These are phyloP conservation scores for Epirrhoe tristata DNA, from an alignment of 2,888 invertebrate species.

Conservation along the genomic window DNA sequence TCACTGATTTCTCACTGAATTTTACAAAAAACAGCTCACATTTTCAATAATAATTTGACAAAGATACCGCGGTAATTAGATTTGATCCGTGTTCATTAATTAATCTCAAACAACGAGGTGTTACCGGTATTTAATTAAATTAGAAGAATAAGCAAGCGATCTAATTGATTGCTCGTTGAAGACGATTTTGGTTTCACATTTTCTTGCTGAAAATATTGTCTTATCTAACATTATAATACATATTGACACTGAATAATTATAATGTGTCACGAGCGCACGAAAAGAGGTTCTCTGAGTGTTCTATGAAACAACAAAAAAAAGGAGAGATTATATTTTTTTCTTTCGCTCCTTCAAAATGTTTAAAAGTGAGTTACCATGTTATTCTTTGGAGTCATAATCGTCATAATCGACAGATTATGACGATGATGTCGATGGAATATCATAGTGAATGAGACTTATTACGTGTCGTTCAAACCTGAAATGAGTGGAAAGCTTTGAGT, in stretches of 20 bases:
- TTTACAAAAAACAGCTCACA: conserved; percentile 14
- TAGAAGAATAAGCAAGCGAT: conserved; percentile 12
- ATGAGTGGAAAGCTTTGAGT: background rate
- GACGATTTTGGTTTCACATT: background rate
- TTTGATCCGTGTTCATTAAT: conserved; percentile 17
- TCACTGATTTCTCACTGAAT: conserved; percentile 25
- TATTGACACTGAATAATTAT: no score
- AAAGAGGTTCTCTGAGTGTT: no score
- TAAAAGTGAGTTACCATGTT: no score
- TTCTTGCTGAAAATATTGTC: background rate
- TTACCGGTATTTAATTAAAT: conserved; percentile 4
- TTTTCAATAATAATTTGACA: conserved; percentile 14
- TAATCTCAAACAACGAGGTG: conserved; percentile 20
- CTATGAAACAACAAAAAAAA: no score
- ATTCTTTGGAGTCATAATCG: no score
- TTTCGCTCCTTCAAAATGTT: no score
- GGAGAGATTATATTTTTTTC: no score
- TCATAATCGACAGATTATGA: no score
- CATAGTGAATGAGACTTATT: no score
- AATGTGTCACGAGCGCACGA: no score
- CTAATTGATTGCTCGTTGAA: background rate
- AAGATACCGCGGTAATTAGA: conserved; percentile 5
- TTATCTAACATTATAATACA: background rate
- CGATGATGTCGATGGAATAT: no score
- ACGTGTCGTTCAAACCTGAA: background rate